Evolutionary conservation across 2,797 vertebrate genomes (phyloP), one percentile per base, ranked within the genome.

Genomic region (Kryptolebias ocellatus): DNA sequence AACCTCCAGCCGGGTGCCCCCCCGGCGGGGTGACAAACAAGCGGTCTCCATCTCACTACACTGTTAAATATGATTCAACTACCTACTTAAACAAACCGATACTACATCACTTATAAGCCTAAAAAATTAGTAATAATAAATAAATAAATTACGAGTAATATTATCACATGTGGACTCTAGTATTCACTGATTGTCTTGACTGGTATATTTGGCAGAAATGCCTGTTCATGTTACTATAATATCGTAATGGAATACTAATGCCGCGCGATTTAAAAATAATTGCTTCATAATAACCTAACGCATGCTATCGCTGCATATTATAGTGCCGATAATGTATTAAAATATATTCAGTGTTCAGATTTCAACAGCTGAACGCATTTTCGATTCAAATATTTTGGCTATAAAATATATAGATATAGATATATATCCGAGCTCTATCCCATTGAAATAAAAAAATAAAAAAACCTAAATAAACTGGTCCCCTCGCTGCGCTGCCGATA

Each of bases 111-210:
- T 90, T 89, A 90, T 89, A 90, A 75, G 84, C 74, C 87, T 90
- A 92, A 87, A 90, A 12, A 89, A 89, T 87, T 87, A 89, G 86
- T 82, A 75, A 84, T 85, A 91, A 93, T 95, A 92, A 94, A 94
- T 94, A 94, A 94, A 94, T 94, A 94, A 94, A 93, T 93, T 89
- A 93, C 88, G 88, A 74, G 69, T 79, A 85, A 86, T 84, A 73
- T 79, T 76, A 80, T 80, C 80, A 89, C 78, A 84, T 72, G 82
- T 87, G 86, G 89, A 90, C 88, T 90, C 60, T 71, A 77, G 82
- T 85, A 87, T 90, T 90, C 86, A 88, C 83, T 82, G 85, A 92
- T 93, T 89, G 89, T 90, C 90, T 86, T n/a, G 60, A 64, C 60
- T 82, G 81, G 88, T 87, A 83, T 78, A 82, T 85, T 91, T 82